A percentile compares a stretch with the other conserved stretches of the same genome.
These are phyloP conservation scores for Ivindomyrus marchei DNA, from an alignment of 2,113 vertebrate genomes.

Conservation along the genomic window DNA sequence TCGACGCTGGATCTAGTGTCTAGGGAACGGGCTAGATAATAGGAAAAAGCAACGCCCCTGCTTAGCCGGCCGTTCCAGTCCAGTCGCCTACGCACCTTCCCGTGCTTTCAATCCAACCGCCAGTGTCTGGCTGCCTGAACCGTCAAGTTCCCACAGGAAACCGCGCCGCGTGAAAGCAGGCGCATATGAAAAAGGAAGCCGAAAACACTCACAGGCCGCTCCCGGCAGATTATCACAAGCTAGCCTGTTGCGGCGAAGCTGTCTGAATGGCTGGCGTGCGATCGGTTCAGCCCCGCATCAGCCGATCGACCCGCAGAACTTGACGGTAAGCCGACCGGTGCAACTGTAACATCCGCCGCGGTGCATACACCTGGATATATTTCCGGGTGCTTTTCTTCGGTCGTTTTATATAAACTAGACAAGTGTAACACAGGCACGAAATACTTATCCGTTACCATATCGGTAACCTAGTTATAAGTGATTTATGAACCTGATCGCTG, in stretches of 20 bases:
- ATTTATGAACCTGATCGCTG: neutral
- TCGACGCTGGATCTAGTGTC: neutral
- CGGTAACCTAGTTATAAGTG: neutral
- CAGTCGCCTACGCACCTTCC: neutral
- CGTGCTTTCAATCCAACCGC: neutral
- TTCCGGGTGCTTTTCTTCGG: neutral
- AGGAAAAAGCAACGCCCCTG: neutral
- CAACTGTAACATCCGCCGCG: neutral
- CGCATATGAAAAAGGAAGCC: constrained; percentile 3
- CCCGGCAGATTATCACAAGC: neutral
- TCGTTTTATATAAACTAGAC: neutral
- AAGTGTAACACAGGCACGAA: neutral
- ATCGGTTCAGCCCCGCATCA: neutral
- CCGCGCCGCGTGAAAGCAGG: neutral
- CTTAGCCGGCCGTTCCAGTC: neutral
- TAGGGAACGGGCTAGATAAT: neutral
- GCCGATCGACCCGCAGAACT: neutral
- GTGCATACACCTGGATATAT: neutral
- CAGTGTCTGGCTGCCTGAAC: neutral
- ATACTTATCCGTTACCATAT: neutral
- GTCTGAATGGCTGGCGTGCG: neutral
- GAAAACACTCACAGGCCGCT: neutral
- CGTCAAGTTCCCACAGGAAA: neutral
- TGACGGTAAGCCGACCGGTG: neutral
- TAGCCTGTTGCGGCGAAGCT: neutral